Base-by-base conservation (phyloP, 2,888 invertebrate genomes). In the Caenorhabditis japonica region DNA sequence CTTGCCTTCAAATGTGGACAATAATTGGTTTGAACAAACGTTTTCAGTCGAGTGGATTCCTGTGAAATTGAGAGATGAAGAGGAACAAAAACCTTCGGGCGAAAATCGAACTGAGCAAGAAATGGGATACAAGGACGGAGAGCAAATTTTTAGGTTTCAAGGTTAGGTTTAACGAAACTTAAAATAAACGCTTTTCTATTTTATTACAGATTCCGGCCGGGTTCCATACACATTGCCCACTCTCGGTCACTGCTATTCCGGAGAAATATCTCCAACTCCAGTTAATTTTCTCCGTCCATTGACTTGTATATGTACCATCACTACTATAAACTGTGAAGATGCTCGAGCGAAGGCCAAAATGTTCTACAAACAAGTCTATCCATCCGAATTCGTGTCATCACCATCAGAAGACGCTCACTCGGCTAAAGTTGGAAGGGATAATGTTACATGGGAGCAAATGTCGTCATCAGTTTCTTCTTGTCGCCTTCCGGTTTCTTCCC, bases 391-490 rank as follows among this genome's bases (percentile, higher is more conserved):
- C 1, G 17, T 69, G 5, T 69, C 69, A 3, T 39, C 58, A 0
- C 62, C 68, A n/a, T 52, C 61, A 4, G 68, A 69, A 43, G 62
- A 58, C 5, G 15, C 62, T 5, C 39, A 33, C 5, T 21, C 58
- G 4, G 69, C 52, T 4, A 30, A 17, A 1, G 69, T 74, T 5
- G 38, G 30, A 1, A 56, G 55, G 46, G 19, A 41, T 0, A 74
- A 74, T 23, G 69, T 62, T 0, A 56, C 69, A 3, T 74, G 74
- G 74, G 69, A 74, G 23, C 58, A 64, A 64, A n/a, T 30, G 12
- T 47, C 64, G 3, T 56, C 60, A 5, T 55, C 66, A 13, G 13
- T 15, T 2, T 23, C 34, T 3, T 46, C 49, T 8, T 74, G 74
- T 17, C 52, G 62, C 12, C 41, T 74, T 8, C 74, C 69, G 0